phyloP scores from a whole-genome alignment of 2,113 vertebrate species.

The Prolemur simus region DNA sequence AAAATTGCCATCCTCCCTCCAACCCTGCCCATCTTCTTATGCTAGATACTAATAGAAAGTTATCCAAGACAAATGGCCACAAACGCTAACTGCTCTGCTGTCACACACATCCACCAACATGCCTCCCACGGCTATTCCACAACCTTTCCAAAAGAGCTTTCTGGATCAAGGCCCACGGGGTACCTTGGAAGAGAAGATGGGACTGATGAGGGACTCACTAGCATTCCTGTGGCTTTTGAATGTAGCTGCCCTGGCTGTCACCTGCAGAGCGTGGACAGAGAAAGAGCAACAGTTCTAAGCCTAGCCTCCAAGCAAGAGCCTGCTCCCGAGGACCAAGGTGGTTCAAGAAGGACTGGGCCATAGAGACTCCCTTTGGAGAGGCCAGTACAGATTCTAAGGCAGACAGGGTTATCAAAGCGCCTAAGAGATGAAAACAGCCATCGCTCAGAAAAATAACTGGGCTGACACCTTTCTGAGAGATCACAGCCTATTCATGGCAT shows the following conservation, averaged over 20 bases:
- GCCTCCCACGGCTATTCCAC: neutral
- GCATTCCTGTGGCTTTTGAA: neutral
- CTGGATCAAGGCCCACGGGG: neutral
- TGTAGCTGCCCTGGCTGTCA: neutral
- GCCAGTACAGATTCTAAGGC: neutral
- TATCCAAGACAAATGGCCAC: neutral
- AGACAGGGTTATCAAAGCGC: neutral
- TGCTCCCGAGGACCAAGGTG: neutral
- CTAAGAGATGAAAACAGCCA: neutral
- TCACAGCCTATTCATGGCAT: neutral
- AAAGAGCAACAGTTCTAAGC: neutral
- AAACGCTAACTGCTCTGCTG: neutral
- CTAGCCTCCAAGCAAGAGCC: neutral
- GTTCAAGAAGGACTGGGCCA: neutral
- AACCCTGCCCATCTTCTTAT: neutral
- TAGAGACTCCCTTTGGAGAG: neutral
- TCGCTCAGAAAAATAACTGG: neutral
- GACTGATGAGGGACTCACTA: neutral
- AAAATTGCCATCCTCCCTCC: neutral
- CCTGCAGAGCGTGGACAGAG: neutral
- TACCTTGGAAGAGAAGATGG: neutral
- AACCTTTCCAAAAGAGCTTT: constrained; percentile 29
- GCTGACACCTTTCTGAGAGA: neutral
- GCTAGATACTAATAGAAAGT: neutral
- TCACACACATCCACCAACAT: neutral